Conservation (phyloP, 1,140 invertebrate genomes). For the Brachionus rotundiformis region DNA sequence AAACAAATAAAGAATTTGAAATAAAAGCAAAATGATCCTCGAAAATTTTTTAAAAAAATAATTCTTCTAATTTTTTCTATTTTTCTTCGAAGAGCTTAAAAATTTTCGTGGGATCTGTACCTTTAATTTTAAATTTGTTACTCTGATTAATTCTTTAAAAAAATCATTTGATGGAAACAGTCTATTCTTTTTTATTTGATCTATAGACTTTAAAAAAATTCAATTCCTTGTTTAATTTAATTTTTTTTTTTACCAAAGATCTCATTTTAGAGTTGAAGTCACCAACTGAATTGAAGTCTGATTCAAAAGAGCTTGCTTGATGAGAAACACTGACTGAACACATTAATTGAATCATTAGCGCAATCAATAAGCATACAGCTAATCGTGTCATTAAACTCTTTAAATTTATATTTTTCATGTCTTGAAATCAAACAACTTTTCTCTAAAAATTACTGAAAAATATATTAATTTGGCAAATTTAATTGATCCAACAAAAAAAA, state of each 20-base stretch:
- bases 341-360: slow-evolving; percentile 14
- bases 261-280: neutral
- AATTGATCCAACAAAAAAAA: too few relatives aligned
- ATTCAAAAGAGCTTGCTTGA: neutral
- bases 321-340: slow-evolving; percentile 13
- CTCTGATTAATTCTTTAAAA: slow-evolving; percentile 44
- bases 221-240: neutral
- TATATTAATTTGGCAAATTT: too few relatives aligned
- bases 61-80: neutral
- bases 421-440: neutral
- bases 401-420: neutral
- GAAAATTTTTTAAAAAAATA: neutral
- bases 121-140: slow-evolving; percentile 46
- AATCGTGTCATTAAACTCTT: neutral
- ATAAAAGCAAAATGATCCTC: neutral
- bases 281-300: neutral
- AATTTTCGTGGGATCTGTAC: slow-evolving; percentile 39
- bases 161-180: slow-evolving; percentile 29
- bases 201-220: neutral
- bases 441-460: neutral
- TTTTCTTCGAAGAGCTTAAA: neutral
- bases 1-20: neutral
- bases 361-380: neutral
- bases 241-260: neutral
- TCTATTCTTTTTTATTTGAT: slow-evolving; percentile 19